phyloP scores from a whole-genome alignment of 2,888 invertebrate genomes.

The Hipparchia semele region DNA sequence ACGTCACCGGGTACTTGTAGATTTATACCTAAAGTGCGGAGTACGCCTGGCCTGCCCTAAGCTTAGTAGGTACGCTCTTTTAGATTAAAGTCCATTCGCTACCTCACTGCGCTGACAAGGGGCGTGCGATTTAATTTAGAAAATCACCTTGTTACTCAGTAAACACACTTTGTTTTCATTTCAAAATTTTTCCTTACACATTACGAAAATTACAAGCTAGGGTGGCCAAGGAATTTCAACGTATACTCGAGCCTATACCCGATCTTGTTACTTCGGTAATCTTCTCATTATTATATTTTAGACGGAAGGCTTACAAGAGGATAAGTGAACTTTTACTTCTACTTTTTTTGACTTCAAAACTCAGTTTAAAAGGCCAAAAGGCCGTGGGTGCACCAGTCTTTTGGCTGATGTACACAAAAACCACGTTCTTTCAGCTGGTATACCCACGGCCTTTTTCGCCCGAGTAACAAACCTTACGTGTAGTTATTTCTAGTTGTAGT shows the following conservation, averaged over 20 bases:
- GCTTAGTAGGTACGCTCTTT: no score
- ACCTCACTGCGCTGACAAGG: no score
- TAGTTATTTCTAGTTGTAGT: no score
- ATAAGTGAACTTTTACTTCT: background rate
- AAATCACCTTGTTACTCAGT: background rate
- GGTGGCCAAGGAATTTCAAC: background rate
- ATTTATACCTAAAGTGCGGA: no score
- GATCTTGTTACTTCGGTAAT: conserved; percentile 9
- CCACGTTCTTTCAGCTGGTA: no score
- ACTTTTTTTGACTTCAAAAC: conserved; percentile 8
- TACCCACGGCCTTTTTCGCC: no score
- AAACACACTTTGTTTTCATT: background rate
- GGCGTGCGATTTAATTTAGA: background rate
- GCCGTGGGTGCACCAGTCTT: no score
- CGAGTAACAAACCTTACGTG: no score
- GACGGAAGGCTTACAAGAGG: background rate
- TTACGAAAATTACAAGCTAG: conserved; percentile 4
- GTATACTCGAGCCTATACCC: background rate
- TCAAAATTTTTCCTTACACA: conserved; percentile 2
- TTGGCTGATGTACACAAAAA: no score
- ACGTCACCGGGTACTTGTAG: no score
- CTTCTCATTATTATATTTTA: conserved; percentile 17
- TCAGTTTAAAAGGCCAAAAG: background rate
- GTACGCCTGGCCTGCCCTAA: no score
- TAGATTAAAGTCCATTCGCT: no score